phyloP scores from a whole-genome alignment of 1,140 invertebrate genomes.

The Drepana arcuata region DNA sequence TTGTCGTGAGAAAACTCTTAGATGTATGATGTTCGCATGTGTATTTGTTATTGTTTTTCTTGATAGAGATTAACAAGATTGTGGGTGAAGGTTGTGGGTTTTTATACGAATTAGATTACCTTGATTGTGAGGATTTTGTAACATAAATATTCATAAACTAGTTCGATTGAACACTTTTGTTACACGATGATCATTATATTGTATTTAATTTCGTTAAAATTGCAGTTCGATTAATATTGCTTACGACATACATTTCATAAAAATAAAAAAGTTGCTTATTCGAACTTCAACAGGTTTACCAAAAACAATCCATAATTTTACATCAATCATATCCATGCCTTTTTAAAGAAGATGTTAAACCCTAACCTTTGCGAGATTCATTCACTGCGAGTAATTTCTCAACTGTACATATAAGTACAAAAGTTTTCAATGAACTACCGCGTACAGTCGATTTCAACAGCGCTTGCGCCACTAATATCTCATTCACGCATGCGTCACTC shows the following conservation, averaged over 20 bases:
- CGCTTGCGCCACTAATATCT: slow-evolving; percentile 49
- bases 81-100: too few species aligned
- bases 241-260: too few species aligned
- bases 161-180: too few species aligned
- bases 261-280: not conserved
- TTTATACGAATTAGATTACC: too few species aligned
- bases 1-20: not conserved
- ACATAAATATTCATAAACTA: too few species aligned
- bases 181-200: too few species aligned
- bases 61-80: not conserved
- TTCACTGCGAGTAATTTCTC: not conserved
- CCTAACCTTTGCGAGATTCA: too few species aligned
- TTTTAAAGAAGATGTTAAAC: too few species aligned
- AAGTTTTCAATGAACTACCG: slow-evolving; percentile 1
- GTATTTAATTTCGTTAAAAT: too few species aligned
- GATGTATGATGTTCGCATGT: not conserved
- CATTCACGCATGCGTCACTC: slow-evolving; percentile 64
- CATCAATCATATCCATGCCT: not conserved
- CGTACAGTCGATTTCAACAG: slow-evolving; percentile 20
- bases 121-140: too few species aligned
- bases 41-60: not conserved
- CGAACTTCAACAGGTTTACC: not conserved
- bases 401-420: not conserved
- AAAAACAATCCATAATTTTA: not conserved
- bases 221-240: too few species aligned